Conservation (phyloP, 92 coral and sea anemone species). For the Zoanthus sansibaricus region DNA sequence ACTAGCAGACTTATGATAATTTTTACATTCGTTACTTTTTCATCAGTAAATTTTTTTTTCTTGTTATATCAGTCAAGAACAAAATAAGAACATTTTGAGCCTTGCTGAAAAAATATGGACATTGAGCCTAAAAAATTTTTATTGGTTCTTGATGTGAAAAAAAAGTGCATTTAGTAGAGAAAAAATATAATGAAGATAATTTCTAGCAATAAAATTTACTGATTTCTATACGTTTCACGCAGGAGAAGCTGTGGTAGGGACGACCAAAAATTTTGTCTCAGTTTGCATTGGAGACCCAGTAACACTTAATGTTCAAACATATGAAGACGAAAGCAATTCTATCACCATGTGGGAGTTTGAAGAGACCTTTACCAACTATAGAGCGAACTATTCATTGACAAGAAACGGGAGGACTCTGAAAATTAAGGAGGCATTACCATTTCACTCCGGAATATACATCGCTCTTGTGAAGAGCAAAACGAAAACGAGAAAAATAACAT, state of each 20-base stretch:
- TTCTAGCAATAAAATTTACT: too few species aligned
- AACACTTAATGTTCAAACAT: conserved; percentile 14
- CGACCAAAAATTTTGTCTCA: background rate
- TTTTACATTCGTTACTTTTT: too few species aligned
- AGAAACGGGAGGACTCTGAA: conserved; percentile 15
- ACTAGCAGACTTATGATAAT: too few species aligned
- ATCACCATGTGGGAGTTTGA: conserved; percentile 24
- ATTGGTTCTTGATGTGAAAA: too few species aligned
- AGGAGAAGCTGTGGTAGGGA: conserved; percentile 7
- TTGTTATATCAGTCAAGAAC: too few species aligned
- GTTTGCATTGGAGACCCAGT: conserved; percentile 32
- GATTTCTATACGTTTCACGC: background rate
- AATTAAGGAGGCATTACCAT: conserved; percentile 2
- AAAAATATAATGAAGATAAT: too few species aligned
- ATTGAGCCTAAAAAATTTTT: too few species aligned
- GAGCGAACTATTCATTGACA: conserved; percentile 6
- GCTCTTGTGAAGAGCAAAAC: conserved; percentile 6
- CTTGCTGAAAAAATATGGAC: too few species aligned
- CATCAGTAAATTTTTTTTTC: too few species aligned
- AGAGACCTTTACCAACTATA: conserved; percentile 1
- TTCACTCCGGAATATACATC: conserved; percentile 37
- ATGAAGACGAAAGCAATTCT: background rate
- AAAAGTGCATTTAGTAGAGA: too few species aligned
- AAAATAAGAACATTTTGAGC: too few species aligned
- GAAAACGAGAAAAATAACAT: conserved; percentile 27